These are phyloP conservation scores for Urophycis tenuis DNA, from an alignment of 2,797 vertebrate species.

Conservation along the genomic window DNA sequence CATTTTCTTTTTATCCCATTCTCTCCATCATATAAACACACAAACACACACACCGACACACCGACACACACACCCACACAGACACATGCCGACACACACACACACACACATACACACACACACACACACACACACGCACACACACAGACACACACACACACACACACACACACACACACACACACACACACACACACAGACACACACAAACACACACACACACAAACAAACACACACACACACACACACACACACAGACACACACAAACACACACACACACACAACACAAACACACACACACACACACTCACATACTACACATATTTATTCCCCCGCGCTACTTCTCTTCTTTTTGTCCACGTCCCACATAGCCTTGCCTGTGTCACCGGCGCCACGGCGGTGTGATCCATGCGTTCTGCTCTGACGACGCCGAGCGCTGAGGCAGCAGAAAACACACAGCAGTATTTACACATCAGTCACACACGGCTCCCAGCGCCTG, in stretches of 20 bases:
- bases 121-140: no score
- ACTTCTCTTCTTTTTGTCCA: background rate
- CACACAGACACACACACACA: no score
- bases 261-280: background rate
- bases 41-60: no score
- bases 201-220: background rate
- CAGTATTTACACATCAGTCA: constrained; percentile 75
- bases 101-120: no score
- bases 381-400: constrained; percentile 34
- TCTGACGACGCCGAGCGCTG: constrained; percentile 60
- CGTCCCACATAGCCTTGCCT: background rate
- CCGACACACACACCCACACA: no score
- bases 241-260: constrained; percentile 4
- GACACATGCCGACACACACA: no score
- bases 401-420: constrained; percentile 60
- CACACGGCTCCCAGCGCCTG: constrained; percentile 41
- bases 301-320: no score
- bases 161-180: no score
- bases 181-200: no score
- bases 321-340: constrained; percentile 11
- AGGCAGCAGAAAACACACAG: constrained; percentile 63
- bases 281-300: no score
- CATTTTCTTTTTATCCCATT: no score
- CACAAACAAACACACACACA: background rate
- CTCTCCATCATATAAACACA: no score